These are phyloP conservation scores for Halcyon smyrnensis DNA, from an alignment of 2,797 vertebrate species.

Conservation along the genomic window DNA sequence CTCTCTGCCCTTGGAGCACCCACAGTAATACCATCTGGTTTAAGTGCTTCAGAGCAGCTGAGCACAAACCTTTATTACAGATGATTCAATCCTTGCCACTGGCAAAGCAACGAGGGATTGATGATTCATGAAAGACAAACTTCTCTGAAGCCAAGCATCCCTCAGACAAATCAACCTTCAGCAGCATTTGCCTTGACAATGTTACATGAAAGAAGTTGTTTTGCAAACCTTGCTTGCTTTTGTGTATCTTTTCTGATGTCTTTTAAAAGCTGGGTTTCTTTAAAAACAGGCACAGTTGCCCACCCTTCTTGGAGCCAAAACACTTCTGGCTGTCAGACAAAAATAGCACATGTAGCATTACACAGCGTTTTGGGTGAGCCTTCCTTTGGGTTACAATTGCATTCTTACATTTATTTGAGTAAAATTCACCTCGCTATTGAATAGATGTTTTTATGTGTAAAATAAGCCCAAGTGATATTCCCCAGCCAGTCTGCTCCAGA, in stretches of 20 bases:
- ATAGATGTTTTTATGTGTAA: not conserved
- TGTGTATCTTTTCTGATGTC: not conserved
- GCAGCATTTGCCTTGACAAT: not conserved
- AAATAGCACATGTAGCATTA: not conserved
- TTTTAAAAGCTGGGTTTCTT: conserved; percentile 7
- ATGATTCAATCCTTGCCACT: not conserved
- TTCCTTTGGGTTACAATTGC: not conserved
- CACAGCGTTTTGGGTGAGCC: not conserved
- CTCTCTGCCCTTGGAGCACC: not conserved
- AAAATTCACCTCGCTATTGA: not conserved
- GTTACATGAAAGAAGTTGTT: not conserved
- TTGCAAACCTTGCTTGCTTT: not conserved
- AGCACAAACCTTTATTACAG: not conserved
- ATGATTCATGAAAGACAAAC: conserved; percentile 16
- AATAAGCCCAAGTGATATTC: not conserved
- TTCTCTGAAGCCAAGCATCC: not conserved
- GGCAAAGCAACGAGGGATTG: not conserved
- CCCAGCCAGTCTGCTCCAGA: not conserved
- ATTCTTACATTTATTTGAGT: not conserved
- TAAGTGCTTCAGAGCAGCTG: not conserved
- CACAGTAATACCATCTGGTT: not conserved
- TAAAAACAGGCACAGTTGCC: not conserved
- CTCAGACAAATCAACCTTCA: not conserved
- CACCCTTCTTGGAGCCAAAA: not conserved
- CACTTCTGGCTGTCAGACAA: not conserved